These are phyloP conservation scores for Oreochromis tanganicae DNA, from an alignment of 2,113 vertebrate species.

Conservation along the genomic window DNA sequence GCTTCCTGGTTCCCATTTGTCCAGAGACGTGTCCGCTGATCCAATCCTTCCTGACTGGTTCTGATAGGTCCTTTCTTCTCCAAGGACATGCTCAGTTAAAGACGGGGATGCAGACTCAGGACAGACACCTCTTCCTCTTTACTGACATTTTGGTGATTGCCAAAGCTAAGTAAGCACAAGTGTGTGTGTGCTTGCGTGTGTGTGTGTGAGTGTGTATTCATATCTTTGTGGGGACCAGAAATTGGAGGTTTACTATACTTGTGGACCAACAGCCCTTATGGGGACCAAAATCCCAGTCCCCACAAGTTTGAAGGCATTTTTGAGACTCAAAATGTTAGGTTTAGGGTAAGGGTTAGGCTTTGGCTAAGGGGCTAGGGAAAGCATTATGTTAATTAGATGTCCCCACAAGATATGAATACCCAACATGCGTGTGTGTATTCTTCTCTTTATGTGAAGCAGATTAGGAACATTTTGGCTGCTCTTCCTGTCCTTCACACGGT, in stretches of 20 bases:
- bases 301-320: not conserved
- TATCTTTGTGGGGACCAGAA: not conserved
- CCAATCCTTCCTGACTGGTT: slow-evolving; percentile 46
- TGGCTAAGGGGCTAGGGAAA: not conserved
- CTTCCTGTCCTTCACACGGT: not conserved
- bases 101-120: slow-evolving; percentile 69
- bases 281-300: not conserved
- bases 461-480: not conserved
- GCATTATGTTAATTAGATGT: not conserved
- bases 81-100: slow-evolving; percentile 61
- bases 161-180: slow-evolving; percentile 63
- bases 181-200: not conserved
- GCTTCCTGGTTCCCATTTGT: slow-evolving; percentile 35
- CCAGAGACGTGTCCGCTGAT: slow-evolving; percentile 55
- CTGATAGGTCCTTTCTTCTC: slow-evolving; percentile 50
- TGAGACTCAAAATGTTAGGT: not conserved
- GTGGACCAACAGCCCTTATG: fast-evolving
- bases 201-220: not conserved
- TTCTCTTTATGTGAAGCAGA: not conserved
- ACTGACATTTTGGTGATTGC: slow-evolving; percentile 56
- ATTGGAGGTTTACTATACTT: not conserved
- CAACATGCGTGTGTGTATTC: not conserved
- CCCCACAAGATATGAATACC: not conserved
- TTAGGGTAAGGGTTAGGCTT: not conserved
- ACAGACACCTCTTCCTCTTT: slow-evolving; percentile 70